Evolutionary conservation across 2,888 invertebrate genomes (phyloP), one percentile per base, ranked within the genome.

Genomic region (Nephrotoma appendiculata): DNA sequence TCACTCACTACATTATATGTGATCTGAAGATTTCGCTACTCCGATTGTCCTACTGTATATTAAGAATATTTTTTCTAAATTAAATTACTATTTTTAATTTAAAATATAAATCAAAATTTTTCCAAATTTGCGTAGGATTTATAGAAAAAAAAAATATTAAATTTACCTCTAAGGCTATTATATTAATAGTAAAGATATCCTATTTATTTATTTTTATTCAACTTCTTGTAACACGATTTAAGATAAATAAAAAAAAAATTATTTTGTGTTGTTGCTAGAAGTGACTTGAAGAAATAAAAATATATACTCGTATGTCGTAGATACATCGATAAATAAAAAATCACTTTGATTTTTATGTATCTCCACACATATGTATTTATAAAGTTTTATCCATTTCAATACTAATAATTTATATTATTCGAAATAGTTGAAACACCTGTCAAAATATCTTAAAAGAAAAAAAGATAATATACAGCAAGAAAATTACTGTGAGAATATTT

Each of bases 361-460:
- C n/a, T 31, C 19, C 31, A 71, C 6, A 44, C 44, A 44, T 6
- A n/a, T n/a, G n/a, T n/a, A 52, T 71, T 44, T 31, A 31, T 31
- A 71, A 31, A 71, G 71, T 31, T 71, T 71, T 71, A 71, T 71
- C 71, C 71, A 31, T 71, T 71, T 31, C 71, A 71, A 71, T 71
- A 71, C 41, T 42, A 84, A 84, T 84, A 84, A 84, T 84, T 84
- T 84, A 84, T 84, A 84, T 84, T 42, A 42, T 84, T 84, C 41
- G 84, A 84, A 41, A 83, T 83, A 83, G 83, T 41, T 83, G 83
- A 83, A 84, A 41, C 84, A 84, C 84, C 84, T 84, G 84, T 84
- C 84, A 42, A 42, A 84, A 41, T 15, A 71, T 31, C 71, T 71
- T 11, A 5, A 9, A 71, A 19, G 71, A 71, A 19, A 31, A 31